Base-by-base conservation (phyloP, 1,140 invertebrate species). In the Drosophila santomea region DNA sequence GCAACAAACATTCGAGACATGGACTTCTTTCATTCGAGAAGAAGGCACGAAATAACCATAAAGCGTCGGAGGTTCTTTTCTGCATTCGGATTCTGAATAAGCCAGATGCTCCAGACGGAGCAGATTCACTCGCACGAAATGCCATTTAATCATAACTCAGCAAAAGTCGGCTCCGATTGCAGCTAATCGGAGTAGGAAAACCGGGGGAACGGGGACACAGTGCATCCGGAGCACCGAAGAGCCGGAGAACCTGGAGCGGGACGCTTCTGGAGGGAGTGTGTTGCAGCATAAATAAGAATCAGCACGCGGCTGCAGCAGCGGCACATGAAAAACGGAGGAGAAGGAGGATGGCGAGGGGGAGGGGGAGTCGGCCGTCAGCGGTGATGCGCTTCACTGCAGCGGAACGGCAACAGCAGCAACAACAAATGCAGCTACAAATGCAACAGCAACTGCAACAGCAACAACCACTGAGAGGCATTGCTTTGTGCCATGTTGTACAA, bases 371-470 rank as follows among this genome's bases (percentile, higher is more conserved):
- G 36, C 47, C 67, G 47, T 20, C 56, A 62, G 79, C 83, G 83
- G 83, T 79, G 83, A 88, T 88, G 83, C 83, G 80, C 79, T 89
- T 89, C 84, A 83, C 56, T 88, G 83, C 83, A 72, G 84, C 83
- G 77, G 79, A 88, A 88, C 83, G 78, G 62, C 68, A 71, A 68
- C 15, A n/a, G 10, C 63, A 39, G 7, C 35, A 88, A 83, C 83
- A 66, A 67, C 64, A 71, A 68, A 10, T 11, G 10, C 60, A 39
- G 20, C 59, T 32, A 32, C 35, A 64, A 38, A 17, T 20, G 44
- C 44, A 39, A 38, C 60, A 10, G 32, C 23, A 52, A 52, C 55
- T 15, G 28, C 43, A 41, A 62, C 62, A 48, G 15, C 39, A 72
- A 32, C 39, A 64, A 61, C 17, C 52, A 55, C 43, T 3, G 1